Conservation (phyloP, 2,888 invertebrate genomes). For the Atherix ibis region DNA sequence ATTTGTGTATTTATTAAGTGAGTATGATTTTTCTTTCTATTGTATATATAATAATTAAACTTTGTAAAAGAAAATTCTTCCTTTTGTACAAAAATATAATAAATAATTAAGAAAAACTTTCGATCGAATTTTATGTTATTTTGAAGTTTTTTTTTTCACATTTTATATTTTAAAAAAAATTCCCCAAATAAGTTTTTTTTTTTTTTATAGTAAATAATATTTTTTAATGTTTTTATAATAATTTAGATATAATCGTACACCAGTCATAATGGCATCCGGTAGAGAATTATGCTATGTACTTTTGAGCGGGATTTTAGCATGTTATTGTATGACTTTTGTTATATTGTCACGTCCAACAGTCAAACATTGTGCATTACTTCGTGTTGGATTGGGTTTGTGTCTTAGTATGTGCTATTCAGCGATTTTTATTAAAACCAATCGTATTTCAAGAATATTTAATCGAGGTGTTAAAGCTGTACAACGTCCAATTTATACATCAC, state of each 20-base stretch:
- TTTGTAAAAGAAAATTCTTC: not conserved
- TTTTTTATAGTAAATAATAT: too few relatives aligned
- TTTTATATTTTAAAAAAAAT: too few relatives aligned
- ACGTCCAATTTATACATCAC: conserved; percentile 57
- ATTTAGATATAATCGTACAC: conserved; percentile 38
- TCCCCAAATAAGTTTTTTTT: too few relatives aligned
- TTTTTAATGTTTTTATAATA: too few relatives aligned
- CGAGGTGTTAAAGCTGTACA: conserved; percentile 53
- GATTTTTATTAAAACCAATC: conserved; percentile 58
- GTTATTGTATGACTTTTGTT: conserved; percentile 55
- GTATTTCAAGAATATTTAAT: conserved; percentile 57
- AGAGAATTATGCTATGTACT: conserved; percentile 62
- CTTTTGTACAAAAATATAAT: too few relatives aligned
- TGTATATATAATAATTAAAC: not conserved
- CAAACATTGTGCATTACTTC: conserved; percentile 45
- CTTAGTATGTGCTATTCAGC: conserved; percentile 60
- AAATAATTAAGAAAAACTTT: not conserved
- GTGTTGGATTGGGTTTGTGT: conserved; percentile 53
- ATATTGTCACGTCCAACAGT: conserved; percentile 50
- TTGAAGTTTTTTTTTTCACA: too few relatives aligned
- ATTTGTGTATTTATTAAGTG: conserved; percentile 45
- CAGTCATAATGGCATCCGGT: conserved; percentile 63
- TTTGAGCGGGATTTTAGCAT: conserved; percentile 49
- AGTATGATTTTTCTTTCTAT: conserved; percentile 22
- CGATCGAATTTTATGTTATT: too few relatives aligned